phyloP scores from a whole-genome alignment of 2,113 vertebrate species.

The Oxyura jamaicensis region DNA sequence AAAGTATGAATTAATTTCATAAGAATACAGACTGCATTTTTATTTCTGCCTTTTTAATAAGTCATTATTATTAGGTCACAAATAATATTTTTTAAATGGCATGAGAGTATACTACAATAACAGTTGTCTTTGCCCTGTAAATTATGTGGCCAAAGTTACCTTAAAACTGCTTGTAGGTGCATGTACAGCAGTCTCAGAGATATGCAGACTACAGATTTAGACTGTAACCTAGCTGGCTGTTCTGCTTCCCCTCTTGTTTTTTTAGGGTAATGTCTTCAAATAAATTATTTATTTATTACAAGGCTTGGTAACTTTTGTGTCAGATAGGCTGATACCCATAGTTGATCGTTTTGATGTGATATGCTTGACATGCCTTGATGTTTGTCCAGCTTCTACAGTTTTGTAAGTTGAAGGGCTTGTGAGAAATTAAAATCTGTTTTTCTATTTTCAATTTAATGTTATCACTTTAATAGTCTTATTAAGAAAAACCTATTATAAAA shows the following conservation, averaged over 20 bases:
- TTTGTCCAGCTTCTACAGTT: background rate
- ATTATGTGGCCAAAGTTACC: background rate
- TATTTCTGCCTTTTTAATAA: background rate
- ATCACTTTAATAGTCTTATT: background rate
- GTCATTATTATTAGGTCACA: background rate
- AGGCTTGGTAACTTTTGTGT: background rate
- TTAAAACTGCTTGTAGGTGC: background rate
- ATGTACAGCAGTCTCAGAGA: background rate
- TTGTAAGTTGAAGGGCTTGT: background rate
- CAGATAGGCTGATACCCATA: background rate
- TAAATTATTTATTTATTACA: background rate
- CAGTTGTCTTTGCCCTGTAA: background rate
- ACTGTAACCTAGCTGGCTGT: accelerated
- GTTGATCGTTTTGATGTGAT: too few species aligned
- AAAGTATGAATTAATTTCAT: background rate
- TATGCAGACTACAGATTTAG: background rate
- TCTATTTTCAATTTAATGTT: background rate
- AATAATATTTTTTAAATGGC: background rate
- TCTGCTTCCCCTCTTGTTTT: background rate
- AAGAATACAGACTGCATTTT: background rate
- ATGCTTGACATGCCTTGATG: background rate
- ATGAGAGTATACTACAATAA: background rate
- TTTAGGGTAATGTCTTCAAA: background rate
- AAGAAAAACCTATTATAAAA: background rate
- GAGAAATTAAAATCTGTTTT: background rate